Percentiles rank a stretch among this genome's conserved stretches.
phyloP scores from a whole-genome alignment of 2,797 vertebrate genomes.

The Apodemus agrarius region DNA sequence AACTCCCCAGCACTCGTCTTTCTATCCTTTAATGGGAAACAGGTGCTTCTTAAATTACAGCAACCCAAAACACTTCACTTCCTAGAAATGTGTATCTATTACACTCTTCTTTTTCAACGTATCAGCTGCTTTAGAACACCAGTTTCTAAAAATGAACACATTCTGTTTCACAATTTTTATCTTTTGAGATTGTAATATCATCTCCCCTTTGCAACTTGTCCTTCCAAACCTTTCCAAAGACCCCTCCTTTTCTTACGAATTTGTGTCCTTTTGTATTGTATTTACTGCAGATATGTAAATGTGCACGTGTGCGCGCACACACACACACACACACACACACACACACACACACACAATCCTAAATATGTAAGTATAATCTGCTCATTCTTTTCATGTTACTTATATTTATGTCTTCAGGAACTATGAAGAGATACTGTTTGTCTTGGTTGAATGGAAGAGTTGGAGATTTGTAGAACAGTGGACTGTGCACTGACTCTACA shows the following conservation, averaged over 20 bases:
- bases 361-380: not conserved
- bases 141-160: not conserved
- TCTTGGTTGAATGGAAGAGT: not conserved
- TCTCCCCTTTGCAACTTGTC: not conserved
- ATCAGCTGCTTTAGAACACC: not conserved
- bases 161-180: not conserved
- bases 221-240: not conserved
- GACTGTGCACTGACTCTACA: not conserved
- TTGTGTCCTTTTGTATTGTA: not conserved
- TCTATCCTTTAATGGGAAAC: not conserved
- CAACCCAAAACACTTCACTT: not conserved
- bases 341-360: not conserved
- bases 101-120: slow-evolving; percentile 22
- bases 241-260: not conserved
- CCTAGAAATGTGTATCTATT: not conserved
- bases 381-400: not conserved
- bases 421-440: slow-evolving; percentile 33
- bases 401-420: not conserved
- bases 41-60: not conserved
- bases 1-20: not conserved
- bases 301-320: too few species aligned
- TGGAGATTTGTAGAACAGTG: not conserved
- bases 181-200: not conserved
- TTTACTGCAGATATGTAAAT: not conserved
- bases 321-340: too few species aligned